Conservation (phyloP, 2,113 vertebrate genomes). For the Neodontobutis hainanensis region DNA sequence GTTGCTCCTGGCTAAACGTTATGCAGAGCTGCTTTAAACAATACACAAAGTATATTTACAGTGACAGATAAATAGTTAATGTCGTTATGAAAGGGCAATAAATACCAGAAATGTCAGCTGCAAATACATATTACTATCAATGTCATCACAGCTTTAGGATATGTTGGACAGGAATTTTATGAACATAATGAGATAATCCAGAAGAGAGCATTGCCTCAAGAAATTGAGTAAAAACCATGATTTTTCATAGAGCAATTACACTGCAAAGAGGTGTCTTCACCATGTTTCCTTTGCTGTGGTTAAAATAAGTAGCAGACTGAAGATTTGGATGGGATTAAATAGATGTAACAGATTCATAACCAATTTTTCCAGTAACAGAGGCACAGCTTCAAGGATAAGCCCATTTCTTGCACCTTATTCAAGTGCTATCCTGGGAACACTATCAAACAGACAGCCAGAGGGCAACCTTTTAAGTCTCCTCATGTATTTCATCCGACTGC, state of each 20-base stretch:
- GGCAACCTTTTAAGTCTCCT: constrained; percentile 46
- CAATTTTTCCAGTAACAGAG: constrained; percentile 19
- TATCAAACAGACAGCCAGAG: constrained; percentile 60
- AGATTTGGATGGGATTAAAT: constrained; percentile 34
- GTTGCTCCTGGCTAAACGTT: no score
- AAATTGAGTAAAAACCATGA: background rate
- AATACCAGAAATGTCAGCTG: no score
- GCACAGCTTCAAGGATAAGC: constrained; percentile 22
- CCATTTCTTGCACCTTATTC: constrained; percentile 13
- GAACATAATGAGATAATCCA: background rate
- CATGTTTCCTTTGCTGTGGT: background rate
- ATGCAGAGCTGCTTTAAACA: no score
- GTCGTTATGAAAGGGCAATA: no score
- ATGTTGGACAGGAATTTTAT: constrained; percentile 1
- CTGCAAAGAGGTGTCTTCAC: background rate
- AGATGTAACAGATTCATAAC: constrained; percentile 31
- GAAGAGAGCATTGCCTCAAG: background rate
- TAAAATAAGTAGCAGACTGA: constrained; percentile 8
- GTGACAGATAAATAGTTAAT: no score
- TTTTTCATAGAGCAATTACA: constrained; percentile 16
- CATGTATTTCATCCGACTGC: constrained; percentile 26
- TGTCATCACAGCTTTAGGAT: background rate
- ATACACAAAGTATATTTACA: no score
- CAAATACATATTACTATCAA: background rate
- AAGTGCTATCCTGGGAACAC: constrained; percentile 37